Evolutionary conservation across 2,888 invertebrate genomes (phyloP).

Genomic region (Drosophila sordidapex): DNA sequence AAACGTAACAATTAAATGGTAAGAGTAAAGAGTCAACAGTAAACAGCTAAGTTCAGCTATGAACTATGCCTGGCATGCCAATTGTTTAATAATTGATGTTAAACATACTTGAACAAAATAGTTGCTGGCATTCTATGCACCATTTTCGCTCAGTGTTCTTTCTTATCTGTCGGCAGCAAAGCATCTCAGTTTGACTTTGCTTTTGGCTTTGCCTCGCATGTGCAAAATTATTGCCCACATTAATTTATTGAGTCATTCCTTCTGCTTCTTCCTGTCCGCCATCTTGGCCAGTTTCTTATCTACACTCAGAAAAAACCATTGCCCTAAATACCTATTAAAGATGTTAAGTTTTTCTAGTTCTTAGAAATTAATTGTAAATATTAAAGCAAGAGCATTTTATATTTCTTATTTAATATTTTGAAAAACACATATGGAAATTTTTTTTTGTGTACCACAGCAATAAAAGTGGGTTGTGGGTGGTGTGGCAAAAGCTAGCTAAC

Average conservation of each 20-base stretch:
- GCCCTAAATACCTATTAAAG: not conserved
- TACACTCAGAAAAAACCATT: not conserved
- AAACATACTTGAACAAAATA: not conserved
- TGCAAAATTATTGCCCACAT: constrained; percentile 60
- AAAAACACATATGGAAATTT: too few species aligned
- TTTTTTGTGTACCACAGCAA: not conserved
- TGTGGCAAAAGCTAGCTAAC: not conserved
- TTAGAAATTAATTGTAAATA: too few species aligned
- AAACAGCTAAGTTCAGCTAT: not conserved
- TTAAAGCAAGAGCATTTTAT: too few species aligned
- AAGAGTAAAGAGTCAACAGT: not conserved
- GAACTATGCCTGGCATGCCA: not conserved
- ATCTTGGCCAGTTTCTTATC: constrained; percentile 26
- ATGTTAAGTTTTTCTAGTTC: not conserved
- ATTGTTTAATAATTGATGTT: not conserved
- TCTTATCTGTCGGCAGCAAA: not conserved
- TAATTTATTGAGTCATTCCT: constrained; percentile 56
- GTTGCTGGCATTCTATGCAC: not conserved
- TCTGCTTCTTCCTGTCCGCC: not conserved
- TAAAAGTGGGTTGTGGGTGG: not conserved
- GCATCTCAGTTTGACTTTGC: constrained; percentile 14
- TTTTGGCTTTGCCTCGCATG: constrained; percentile 20
- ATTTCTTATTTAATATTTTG: too few species aligned
- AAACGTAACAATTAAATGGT: not conserved
- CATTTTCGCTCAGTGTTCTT: not conserved